Conservation (phyloP, 2,888 invertebrate species). For the Graphium colonna region DNA sequence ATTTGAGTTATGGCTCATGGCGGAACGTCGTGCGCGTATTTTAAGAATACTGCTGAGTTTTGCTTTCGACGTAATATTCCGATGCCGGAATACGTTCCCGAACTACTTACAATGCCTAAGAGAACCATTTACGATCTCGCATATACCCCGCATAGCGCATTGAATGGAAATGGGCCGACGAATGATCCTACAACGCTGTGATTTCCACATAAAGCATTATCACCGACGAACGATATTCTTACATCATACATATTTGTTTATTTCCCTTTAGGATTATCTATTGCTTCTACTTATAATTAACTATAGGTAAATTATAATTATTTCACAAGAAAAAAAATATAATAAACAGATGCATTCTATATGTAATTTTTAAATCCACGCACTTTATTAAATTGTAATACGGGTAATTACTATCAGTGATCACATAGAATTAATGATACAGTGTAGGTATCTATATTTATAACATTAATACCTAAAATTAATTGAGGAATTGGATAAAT, state of each 20-base stretch:
- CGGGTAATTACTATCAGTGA: too few relatives aligned
- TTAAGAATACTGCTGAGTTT: constrained; percentile 62
- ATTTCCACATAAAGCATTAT: background rate
- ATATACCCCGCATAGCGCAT: constrained; percentile 7
- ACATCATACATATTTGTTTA: background rate
- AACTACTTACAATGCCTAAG: constrained; percentile 36
- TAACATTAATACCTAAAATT: too few relatives aligned
- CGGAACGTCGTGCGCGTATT: constrained; percentile 62
- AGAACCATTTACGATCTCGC: constrained; percentile 28
- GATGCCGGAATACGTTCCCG: constrained; percentile 44
- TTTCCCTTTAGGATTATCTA: background rate
- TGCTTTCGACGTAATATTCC: constrained; percentile 44
- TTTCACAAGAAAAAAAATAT: background rate
- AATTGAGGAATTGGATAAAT: too few relatives aligned
- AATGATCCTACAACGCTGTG: constrained; percentile 1
- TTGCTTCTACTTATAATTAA: background rate
- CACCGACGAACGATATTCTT: background rate
- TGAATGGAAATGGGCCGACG: constrained; percentile 11
- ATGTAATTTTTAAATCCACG: too few relatives aligned
- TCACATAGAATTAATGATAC: too few relatives aligned
- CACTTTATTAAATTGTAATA: too few relatives aligned
- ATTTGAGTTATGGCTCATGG: constrained; percentile 75
- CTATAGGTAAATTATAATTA: background rate
- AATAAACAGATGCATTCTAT: background rate
- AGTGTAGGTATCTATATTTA: too few relatives aligned